A percentile compares a stretch with the other conserved stretches of the same genome.
Conservation (phyloP, 2,888 invertebrate species). For the Tetragonula carbonaria region DNA sequence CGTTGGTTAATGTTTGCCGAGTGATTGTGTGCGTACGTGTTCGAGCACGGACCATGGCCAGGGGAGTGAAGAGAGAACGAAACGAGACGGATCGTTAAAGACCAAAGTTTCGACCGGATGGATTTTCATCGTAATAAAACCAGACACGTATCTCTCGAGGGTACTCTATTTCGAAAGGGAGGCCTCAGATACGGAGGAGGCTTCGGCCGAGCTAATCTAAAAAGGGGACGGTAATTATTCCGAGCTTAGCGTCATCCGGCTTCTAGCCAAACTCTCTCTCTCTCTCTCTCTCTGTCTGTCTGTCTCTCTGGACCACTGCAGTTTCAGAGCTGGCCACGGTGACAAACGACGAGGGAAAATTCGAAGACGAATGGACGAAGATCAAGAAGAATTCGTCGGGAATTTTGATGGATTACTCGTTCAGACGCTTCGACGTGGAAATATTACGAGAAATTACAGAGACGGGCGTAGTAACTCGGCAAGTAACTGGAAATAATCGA, state of each 20-base stretch:
- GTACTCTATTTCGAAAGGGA: constrained; percentile 41
- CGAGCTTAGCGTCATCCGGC: constrained; percentile 15
- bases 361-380: not conserved
- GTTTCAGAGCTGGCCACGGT: not conserved
- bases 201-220: constrained; percentile 35
- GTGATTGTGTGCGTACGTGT: too few relatives aligned
- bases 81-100: constrained; percentile 7
- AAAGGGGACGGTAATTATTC: constrained; percentile 49
- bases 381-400: not conserved
- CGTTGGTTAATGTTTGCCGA: too few relatives aligned
- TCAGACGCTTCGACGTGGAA: not conserved
- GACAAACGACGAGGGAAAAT: not conserved
- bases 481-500: too few relatives aligned
- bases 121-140: constrained; percentile 54
- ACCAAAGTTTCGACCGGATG: constrained; percentile 25
- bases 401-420: not conserved
- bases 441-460: not conserved
- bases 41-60: too few relatives aligned
- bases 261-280: not conserved
- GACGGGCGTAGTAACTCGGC: not conserved
- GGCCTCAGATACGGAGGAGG: constrained; percentile 10
- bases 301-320: not conserved
- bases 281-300: accelerated
- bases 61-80: not conserved
- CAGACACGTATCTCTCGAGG: constrained; percentile 31